A percentile compares a stretch with the other conserved stretches of the same genome.
These are phyloP conservation scores for Laticauda laticaudata DNA, from an alignment of 2,113 vertebrate species.

Conservation along the genomic window DNA sequence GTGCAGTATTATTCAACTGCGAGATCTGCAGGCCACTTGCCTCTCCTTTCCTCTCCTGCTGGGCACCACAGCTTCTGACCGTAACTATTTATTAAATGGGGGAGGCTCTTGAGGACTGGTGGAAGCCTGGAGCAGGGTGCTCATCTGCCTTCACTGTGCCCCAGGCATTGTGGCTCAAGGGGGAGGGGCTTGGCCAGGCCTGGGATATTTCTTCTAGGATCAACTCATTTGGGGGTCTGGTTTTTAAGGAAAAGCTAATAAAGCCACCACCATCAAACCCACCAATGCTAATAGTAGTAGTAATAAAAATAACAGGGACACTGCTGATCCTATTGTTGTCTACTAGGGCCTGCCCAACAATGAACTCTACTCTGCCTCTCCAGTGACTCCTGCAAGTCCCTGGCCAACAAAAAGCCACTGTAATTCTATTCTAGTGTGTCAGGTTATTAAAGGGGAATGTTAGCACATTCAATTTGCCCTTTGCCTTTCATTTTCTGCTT, in stretches of 20 bases:
- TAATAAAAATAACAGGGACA: slow-evolving; percentile 14
- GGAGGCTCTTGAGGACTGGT: slow-evolving; percentile 16
- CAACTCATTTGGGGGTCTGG: slow-evolving; percentile 42
- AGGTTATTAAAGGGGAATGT: slow-evolving; percentile 72
- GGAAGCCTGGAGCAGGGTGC: not conserved
- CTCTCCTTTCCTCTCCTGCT: slow-evolving; percentile 16
- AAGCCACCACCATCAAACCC: not conserved
- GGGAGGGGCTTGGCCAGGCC: not conserved
- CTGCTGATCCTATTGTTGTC: slow-evolving; percentile 3
- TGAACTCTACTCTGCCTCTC: slow-evolving; percentile 19
- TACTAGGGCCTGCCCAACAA: not conserved
- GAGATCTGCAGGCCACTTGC: slow-evolving; percentile 7
- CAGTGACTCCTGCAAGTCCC: slow-evolving; percentile 25
- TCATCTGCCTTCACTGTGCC: not conserved
- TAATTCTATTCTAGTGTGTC: slow-evolving; percentile 52
- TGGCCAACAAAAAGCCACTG: slow-evolving; percentile 43
- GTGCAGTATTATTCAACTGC: not conserved
- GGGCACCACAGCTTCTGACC: slow-evolving; percentile 40
- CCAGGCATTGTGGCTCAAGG: slow-evolving; percentile 1
- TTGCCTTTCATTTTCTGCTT: slow-evolving; percentile 36
- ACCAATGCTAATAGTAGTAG: slow-evolving; percentile 27
- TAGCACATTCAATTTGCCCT: slow-evolving; percentile 55
- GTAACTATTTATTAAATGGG: slow-evolving; percentile 49
- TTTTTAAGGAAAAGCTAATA: slow-evolving; percentile 38
- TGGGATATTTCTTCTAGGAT: slow-evolving; percentile 27